Percentiles rank a stretch among this genome's conserved stretches.
These are phyloP conservation scores for Drosophila acutilabella DNA, from an alignment of 2,888 invertebrate species.

Conservation along the genomic window DNA sequence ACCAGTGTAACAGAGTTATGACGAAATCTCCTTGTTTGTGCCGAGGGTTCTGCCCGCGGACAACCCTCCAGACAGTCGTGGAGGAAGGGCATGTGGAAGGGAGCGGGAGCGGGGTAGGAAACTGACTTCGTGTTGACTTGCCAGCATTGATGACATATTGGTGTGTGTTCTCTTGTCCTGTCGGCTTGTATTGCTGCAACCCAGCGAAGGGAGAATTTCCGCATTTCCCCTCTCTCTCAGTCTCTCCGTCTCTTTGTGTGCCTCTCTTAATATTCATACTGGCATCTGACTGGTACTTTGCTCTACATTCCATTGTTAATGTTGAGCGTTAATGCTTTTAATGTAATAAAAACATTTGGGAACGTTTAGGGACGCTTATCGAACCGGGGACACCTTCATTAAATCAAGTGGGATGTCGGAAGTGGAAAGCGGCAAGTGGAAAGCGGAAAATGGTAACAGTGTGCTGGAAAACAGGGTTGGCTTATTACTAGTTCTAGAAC, in stretches of 20 bases:
- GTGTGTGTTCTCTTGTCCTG: constrained; percentile 45
- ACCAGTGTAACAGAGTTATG: constrained; percentile 46
- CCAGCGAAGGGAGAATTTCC: constrained; percentile 7
- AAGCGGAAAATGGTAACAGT: background rate
- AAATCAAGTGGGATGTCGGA: constrained; percentile 3
- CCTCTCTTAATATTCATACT: constrained; percentile 28
- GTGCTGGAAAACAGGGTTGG: constrained; percentile 14
- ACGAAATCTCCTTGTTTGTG: constrained; percentile 73
- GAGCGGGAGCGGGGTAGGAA: constrained; percentile 8
- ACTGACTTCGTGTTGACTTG: constrained; percentile 30
- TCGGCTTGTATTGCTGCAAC: constrained; percentile 51
- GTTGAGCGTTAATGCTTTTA: constrained; percentile 75
- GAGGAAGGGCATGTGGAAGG: no score
- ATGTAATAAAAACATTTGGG: constrained; percentile 80
- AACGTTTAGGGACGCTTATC: constrained; percentile 69
- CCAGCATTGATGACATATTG: constrained; percentile 79
- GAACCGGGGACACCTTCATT: constrained; percentile 36
- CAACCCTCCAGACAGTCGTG: constrained; percentile 37
- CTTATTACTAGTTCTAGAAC: constrained; percentile 15
- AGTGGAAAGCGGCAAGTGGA: background rate
- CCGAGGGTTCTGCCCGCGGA: constrained; percentile 27
- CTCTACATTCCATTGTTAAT: constrained; percentile 75
- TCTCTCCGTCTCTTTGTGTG: background rate
- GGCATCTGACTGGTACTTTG: constrained; percentile 57
- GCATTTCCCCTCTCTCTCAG: background rate